Evolutionary conservation across 2,888 invertebrate species (phyloP).

Genomic region (Chrysomela aeneicollis): DNA sequence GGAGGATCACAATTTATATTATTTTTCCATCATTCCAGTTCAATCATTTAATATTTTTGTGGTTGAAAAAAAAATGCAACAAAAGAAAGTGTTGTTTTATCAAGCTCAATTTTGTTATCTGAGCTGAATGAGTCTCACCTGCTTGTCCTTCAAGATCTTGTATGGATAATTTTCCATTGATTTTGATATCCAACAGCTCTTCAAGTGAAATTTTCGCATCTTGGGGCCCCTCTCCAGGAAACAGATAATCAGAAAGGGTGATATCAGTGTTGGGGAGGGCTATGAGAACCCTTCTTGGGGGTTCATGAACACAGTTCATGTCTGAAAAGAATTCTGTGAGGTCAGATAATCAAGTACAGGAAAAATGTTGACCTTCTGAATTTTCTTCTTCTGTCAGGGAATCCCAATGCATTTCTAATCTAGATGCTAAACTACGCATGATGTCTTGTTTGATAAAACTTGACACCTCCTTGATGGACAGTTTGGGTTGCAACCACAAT

Average conservation of each 20-base stretch:
- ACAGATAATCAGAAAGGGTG: conserved; percentile 88
- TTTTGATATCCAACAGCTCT: conserved; percentile 81
- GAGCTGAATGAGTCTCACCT: conserved; percentile 67
- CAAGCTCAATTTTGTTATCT: too few relatives aligned
- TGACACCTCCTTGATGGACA: conserved; percentile 76
- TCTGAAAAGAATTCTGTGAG: conserved; percentile 62
- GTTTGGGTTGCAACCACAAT: conserved; percentile 81
- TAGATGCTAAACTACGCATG: conserved; percentile 81
- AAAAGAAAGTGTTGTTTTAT: too few relatives aligned
- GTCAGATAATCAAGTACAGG: background rate
- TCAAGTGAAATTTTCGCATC: conserved; percentile 83
- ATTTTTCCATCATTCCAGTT: background rate
- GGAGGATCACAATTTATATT: background rate
- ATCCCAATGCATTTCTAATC: conserved; percentile 93
- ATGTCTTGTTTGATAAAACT: conserved; percentile 83
- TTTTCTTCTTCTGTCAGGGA: conserved; percentile 86
- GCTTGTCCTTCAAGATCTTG: conserved; percentile 81
- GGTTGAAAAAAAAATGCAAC: too few relatives aligned
- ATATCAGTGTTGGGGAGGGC: conserved; percentile 70
- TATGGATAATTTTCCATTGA: conserved; percentile 67
- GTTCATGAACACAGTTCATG: conserved; percentile 85
- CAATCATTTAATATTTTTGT: too few relatives aligned
- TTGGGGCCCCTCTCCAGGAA: conserved; percentile 87
- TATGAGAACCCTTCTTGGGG: conserved; percentile 85
- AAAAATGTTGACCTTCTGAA: conserved; percentile 69